phyloP scores from a whole-genome alignment of 2,888 invertebrate species.

The Limenitis camilla region DNA sequence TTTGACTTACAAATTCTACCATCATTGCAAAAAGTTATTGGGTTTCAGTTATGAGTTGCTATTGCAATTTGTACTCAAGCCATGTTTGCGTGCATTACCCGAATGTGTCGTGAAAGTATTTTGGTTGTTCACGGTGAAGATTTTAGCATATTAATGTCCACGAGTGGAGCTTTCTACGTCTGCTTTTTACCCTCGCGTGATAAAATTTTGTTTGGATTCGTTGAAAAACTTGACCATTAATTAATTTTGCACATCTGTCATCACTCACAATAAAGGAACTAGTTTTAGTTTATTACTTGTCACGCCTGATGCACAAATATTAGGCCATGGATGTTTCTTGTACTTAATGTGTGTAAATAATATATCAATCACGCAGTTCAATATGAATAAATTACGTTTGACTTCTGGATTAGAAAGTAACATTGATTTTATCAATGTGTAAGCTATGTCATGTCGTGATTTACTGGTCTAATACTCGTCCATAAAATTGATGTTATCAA shows the following conservation, averaged over 20 bases:
- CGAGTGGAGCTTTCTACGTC: conserved; percentile 60
- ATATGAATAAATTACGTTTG: not conserved
- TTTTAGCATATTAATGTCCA: conserved; percentile 65
- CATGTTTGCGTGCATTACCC: conserved; percentile 57
- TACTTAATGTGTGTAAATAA: too few species aligned
- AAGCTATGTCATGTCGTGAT: conserved; percentile 29
- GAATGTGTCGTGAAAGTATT: conserved; percentile 68
- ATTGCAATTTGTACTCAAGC: conserved; percentile 48
- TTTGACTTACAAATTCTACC: conserved; percentile 9
- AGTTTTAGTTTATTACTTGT: conserved; percentile 4
- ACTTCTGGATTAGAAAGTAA: conserved; percentile 58
- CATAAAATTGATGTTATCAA: conserved; percentile 47
- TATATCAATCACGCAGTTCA: not conserved
- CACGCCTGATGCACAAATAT: conserved; percentile 2
- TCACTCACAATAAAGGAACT: too few species aligned
- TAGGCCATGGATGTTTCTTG: not conserved
- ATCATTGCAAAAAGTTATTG: too few species aligned
- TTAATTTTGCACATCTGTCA: not conserved
- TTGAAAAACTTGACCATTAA: not conserved
- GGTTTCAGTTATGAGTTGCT: conserved; percentile 40
- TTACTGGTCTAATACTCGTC: conserved; percentile 32
- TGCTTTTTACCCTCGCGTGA: conserved; percentile 36
- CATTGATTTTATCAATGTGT: conserved; percentile 36
- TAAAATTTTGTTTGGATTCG: conserved; percentile 31
- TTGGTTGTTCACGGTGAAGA: conserved; percentile 58